Conservation (phyloP, 2,797 vertebrate species). For the Myiothlypis coronata region DNA sequence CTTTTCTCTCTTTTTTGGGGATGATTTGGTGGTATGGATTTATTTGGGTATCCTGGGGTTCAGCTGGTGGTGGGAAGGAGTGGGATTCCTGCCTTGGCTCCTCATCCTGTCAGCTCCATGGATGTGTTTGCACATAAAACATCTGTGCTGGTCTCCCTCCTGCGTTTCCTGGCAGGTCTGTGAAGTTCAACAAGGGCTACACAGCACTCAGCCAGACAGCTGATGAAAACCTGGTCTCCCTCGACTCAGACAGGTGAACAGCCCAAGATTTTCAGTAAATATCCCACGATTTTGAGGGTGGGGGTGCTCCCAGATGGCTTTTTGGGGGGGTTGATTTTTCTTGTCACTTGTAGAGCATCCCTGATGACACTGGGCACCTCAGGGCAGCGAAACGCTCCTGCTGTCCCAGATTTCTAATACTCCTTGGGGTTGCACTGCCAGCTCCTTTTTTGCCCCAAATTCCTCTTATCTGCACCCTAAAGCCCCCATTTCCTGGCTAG, state of each 20-base stretch:
- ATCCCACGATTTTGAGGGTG: not conserved
- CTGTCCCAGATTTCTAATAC: not conserved
- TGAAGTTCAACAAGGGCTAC: constrained; percentile 95
- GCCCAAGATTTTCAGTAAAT: not conserved
- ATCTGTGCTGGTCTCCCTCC: not conserved
- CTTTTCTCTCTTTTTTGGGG: not conserved
- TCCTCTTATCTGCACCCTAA: not conserved
- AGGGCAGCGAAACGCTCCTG: fast-evolving
- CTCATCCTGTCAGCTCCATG: not conserved
- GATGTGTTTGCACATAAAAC: not conserved
- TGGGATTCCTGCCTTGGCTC: not conserved
- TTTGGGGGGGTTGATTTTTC: not conserved
- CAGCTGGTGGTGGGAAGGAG: not conserved
- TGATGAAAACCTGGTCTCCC: constrained; percentile 87
- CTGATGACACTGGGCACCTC: not conserved
- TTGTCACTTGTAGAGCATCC: not conserved
- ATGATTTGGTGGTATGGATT: not conserved
- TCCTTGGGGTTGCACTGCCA: not conserved
- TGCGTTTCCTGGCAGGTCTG: constrained; percentile 66
- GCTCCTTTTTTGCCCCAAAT: fast-evolving
- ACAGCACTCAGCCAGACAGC: constrained; percentile 87
- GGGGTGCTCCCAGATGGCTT: not conserved
- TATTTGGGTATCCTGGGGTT: not conserved
- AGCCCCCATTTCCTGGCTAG: not conserved
- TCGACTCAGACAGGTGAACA: constrained; percentile 91